Conservation (phyloP, 2,888 invertebrate genomes). For the Marronus borbonicus region DNA sequence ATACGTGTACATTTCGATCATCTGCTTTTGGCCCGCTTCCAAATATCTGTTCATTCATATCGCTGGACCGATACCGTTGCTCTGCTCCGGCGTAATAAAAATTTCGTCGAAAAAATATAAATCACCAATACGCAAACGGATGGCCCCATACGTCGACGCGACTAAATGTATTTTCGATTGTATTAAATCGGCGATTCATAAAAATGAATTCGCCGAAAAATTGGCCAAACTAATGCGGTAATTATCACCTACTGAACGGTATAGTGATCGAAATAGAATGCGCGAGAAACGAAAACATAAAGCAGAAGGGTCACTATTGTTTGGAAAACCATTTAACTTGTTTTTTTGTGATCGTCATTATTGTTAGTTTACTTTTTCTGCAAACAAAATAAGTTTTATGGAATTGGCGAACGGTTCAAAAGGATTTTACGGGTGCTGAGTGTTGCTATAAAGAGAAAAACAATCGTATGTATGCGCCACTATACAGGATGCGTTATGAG, state of each 20-base stretch:
- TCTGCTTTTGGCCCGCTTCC: slow-evolving; percentile 26
- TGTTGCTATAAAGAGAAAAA: too few species aligned
- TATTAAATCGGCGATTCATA: slow-evolving; percentile 12
- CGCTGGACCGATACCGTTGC: not conserved
- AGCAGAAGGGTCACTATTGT: not conserved
- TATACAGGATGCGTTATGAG: too few species aligned
- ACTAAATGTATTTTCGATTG: slow-evolving; percentile 13
- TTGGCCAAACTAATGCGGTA: not conserved
- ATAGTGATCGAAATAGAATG: too few species aligned
- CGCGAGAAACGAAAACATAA: too few species aligned
- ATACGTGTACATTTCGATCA: slow-evolving; percentile 13
- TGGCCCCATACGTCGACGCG: not conserved
- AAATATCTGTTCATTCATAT: slow-evolving; percentile 40
- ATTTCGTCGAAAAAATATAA: slow-evolving; percentile 23
- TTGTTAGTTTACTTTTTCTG: too few species aligned
- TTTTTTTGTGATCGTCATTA: too few species aligned
- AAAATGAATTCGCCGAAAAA: not conserved
- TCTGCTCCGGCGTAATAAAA: slow-evolving; percentile 3
- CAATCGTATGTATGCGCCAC: too few species aligned
- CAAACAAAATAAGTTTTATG: too few species aligned
- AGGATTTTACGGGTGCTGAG: too few species aligned
- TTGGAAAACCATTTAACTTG: not conserved
- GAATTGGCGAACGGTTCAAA: too few species aligned
- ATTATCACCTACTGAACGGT: not conserved
- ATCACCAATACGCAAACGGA: not conserved